These are phyloP conservation scores for Saccostrea cuccullata DNA, from an alignment of 1,140 invertebrate species.

Conservation along the genomic window DNA sequence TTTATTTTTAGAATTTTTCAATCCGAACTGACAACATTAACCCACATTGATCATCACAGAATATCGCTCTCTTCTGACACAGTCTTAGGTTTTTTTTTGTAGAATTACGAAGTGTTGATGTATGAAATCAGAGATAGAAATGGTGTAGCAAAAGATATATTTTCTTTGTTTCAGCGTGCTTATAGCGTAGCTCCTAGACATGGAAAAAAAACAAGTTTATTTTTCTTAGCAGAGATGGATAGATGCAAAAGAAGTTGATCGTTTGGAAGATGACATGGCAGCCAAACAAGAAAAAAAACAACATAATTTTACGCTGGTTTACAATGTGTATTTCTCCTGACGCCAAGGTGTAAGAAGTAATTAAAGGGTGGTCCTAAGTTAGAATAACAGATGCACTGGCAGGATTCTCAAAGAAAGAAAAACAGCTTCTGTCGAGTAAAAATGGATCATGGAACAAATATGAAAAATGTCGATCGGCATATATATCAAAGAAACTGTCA, in stretches of 20 bases:
- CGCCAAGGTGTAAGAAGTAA: constrained; percentile 8
- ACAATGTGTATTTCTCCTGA: constrained; percentile 24
- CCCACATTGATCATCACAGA: constrained; percentile 6
- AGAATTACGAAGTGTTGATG: constrained; percentile 31
- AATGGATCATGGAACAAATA: constrained; percentile 18
- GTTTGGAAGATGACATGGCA: constrained; percentile 19
- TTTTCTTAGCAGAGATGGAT: constrained; percentile 21
- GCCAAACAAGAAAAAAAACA: constrained; percentile 12
- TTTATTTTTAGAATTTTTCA: constrained; percentile 13
- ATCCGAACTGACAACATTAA: constrained; percentile 13
- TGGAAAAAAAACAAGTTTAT: constrained; percentile 14
- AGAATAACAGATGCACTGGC: constrained; percentile 32
- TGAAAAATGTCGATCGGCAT: constrained; percentile 26
- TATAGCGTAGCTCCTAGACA: background rate
- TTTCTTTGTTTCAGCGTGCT: constrained; percentile 22
- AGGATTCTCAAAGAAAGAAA: constrained; percentile 36
- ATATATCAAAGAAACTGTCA: constrained; percentile 33
- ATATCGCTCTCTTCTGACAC: background rate
- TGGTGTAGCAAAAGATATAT: constrained; percentile 17
- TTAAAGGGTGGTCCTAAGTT: constrained; percentile 29
- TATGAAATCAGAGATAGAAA: constrained; percentile 34
- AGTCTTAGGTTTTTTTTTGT: background rate
- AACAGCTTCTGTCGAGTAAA: constrained; percentile 32
- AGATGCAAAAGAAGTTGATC: constrained; percentile 8
- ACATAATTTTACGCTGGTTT: constrained; percentile 31